Evolutionary conservation across 2,113 vertebrate genomes (phyloP).

Genomic region (Junco hyemalis): DNA sequence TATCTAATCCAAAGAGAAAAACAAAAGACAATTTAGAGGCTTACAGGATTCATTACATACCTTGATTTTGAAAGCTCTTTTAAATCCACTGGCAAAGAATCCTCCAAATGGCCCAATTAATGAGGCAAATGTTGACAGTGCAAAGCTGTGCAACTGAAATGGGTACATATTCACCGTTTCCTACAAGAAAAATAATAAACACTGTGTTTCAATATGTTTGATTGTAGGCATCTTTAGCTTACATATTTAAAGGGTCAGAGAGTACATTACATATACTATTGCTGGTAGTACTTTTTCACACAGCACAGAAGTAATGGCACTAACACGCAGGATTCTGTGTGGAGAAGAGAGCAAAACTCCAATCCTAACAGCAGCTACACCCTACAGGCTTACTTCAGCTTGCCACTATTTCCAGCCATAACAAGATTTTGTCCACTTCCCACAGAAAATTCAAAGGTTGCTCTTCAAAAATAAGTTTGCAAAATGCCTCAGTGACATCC

Average conservation of each 20-base stretch:
- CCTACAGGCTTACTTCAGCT: background rate
- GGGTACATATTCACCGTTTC: slow-evolving; percentile 90
- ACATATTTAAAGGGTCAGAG: background rate
- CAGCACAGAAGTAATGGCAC: background rate
- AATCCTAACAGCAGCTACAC: background rate
- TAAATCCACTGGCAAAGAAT: slow-evolving; percentile 99
- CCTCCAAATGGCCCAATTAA: slow-evolving; percentile 96
- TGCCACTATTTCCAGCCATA: background rate
- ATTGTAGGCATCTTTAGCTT: background rate
- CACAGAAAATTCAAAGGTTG: background rate
- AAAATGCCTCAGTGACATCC: background rate
- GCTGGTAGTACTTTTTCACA: background rate
- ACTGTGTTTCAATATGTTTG: background rate
- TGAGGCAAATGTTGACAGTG: slow-evolving; percentile 90
- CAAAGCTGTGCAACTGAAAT: slow-evolving; percentile 95
- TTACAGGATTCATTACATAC: slow-evolving; percentile 58
- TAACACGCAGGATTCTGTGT: background rate
- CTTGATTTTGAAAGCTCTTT: slow-evolving; percentile 99
- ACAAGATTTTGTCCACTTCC: background rate
- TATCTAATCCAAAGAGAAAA: background rate
- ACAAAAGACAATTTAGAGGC: background rate
- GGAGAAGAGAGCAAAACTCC: background rate
- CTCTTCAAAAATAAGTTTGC: background rate
- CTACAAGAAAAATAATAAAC: slow-evolving; percentile 65
- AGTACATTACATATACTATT: background rate